Evolutionary conservation across 2,797 vertebrate species (phyloP), one percentile per base, ranked within the genome.

Genomic region (Microcaecilia unicolor): DNA sequence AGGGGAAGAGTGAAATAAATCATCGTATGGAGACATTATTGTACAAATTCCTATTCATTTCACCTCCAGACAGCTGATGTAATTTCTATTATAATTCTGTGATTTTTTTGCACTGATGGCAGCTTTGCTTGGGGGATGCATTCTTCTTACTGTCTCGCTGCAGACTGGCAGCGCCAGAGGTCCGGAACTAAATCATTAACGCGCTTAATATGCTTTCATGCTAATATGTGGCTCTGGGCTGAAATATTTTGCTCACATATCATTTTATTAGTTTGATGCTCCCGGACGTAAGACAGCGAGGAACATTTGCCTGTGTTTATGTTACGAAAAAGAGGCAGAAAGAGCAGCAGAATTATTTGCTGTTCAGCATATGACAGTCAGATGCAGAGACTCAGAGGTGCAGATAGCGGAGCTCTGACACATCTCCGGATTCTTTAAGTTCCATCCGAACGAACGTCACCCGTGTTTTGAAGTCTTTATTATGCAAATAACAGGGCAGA

Each of bases 81-180:
- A n/a, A n/a, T n/a, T n/a, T n/a, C n/a, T n/a, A n/a, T n/a, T n/a
- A n/a, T n/a, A n/a, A n/a, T n/a, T n/a, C n/a, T n/a, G n/a, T n/a
- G n/a, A n/a, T n/a, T n/a, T n/a, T n/a, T n/a, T n/a, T n/a, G n/a
- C n/a, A n/a, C 39, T 40, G 27, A 32, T 49, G 35, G 21, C 29
- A 55, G 8, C 19, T 1, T 21, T 31, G 15, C 20, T 20, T 29
- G 30, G 5, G 24, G 8, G 28, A 37, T 25, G 25, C 25, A 39
- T 66, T 58, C 10, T 35, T 61, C n/a, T n/a, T n/a, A n/a, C n/a
- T 43, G 50, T 37, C 28, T 35, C 27, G 61, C 38, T 10, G n/a
- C 34, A 46, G 46, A 45, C 31, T 58, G 55, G 57, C 23, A 30
- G 25, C 50, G 59, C 45, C 57, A 55, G 66, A 60, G 58, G 55